Evolutionary conservation across 2,888 invertebrate species (phyloP), one percentile per base, ranked within the genome.

Genomic region (Lepidocyrtinus sp.): DNA sequence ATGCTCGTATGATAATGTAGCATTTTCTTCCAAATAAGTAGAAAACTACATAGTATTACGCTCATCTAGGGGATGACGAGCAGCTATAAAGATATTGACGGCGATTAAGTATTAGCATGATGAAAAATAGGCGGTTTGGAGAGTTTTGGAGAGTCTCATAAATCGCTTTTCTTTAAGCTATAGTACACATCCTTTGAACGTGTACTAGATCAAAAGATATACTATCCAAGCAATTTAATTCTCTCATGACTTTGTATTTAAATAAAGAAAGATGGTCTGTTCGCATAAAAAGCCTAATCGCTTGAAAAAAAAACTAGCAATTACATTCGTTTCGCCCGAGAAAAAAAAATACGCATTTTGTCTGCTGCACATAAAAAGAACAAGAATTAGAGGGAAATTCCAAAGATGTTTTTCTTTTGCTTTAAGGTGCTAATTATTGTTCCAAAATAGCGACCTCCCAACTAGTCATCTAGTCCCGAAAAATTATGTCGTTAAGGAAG

Each of bases 401-500:
- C 7, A n/a, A n/a, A n/a, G n/a, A n/a, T n/a, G n/a, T n/a, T n/a
- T n/a, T n/a, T 21, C 1, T 24, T 27, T 65, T 67, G n/a, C 15
- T 17, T 55, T 22, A 65, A 81, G 83, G 82, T 84, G 82, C 80
- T 84, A 84, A 83, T 83, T 82, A 84, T 75, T 73, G 69, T 81
- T 82, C 62, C 64, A 59, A 65, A 72, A 65, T 68, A 71, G 73
- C 83, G 84, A 84, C 84, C 84, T 83, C 84, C 84, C 84, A 84
- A 82, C 76, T 78, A 81, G 83, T 71, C 80, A 82, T 75, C 77
- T 82, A 71, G 82, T 82, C 82, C 81, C 82, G 81, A 81, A 12
- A 83, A 84, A 84, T 84, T 77, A 82, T 82, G 84, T 84, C 84
- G 82, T 84, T 82, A 80, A 76, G 82, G 46, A 68, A 62, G 78